Conservation (phyloP, 1,140 invertebrate genomes). For the Monomorium pharaonis region DNA sequence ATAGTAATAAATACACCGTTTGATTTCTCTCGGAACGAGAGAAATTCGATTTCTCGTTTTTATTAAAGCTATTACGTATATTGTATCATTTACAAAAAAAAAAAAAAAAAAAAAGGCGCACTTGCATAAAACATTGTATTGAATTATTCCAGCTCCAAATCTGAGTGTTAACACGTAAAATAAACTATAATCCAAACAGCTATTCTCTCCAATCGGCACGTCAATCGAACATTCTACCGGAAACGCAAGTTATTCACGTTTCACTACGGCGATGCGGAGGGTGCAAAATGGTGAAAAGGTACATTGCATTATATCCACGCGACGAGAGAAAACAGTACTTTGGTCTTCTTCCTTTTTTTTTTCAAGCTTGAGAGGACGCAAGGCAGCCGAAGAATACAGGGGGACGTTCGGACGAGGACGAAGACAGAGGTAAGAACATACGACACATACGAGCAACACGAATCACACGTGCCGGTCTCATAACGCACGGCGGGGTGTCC, state of each 20-base stretch:
- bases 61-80: neutral
- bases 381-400: constrained; percentile 24
- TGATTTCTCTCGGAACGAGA: neutral
- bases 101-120: neutral
- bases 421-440: constrained; percentile 57
- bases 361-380: constrained; percentile 33
- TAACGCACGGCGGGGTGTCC: constrained; percentile 46
- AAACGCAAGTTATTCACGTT: constrained; percentile 53
- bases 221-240: neutral
- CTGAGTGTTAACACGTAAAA: neutral
- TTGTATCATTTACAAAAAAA: neutral
- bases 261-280: constrained; percentile 62
- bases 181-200: neutral
- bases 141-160: neutral
- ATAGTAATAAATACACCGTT: neutral
- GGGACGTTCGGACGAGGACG: constrained; percentile 66
- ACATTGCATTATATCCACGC: constrained; percentile 45
- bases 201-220: neutral
- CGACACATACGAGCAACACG: constrained; percentile 72
- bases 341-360: constrained; percentile 39
- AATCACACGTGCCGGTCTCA: constrained; percentile 72
- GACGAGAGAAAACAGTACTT: constrained; percentile 51
- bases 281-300: constrained; percentile 56
- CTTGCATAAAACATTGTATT: neutral
- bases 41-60: neutral